A percentile compares a stretch with the other conserved stretches of the same genome.
Evolutionary conservation across 2,797 vertebrate species (phyloP).

Genomic region (Pogoniulus pusillus): DNA sequence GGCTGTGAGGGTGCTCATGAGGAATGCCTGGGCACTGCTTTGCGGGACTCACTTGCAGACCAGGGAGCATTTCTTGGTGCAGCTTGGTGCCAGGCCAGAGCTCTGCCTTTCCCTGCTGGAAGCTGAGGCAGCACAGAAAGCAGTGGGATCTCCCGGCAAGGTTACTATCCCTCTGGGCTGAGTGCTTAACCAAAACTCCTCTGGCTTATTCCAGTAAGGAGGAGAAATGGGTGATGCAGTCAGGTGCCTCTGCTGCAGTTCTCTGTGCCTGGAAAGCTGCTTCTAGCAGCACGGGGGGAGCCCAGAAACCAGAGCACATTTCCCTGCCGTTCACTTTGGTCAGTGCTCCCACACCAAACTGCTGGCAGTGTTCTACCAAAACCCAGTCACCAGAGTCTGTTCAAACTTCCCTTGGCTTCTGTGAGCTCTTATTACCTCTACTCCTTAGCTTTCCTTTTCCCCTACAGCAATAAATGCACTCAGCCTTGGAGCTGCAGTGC

Average conservation of each 20-base stretch:
- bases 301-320: background rate
- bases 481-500: background rate
- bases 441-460: background rate
- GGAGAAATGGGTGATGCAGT: background rate
- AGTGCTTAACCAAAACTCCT: constrained; percentile 36
- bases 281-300: background rate
- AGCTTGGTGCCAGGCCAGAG: background rate
- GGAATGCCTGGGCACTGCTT: background rate
- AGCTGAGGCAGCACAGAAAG: background rate
- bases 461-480: background rate
- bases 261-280: background rate
- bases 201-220: background rate
- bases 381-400: background rate
- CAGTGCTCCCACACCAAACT: background rate
- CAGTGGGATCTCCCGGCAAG: background rate
- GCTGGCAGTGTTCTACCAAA: background rate
- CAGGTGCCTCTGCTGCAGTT: background rate
- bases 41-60: background rate
- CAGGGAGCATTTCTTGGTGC: background rate
- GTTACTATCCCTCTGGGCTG: constrained; percentile 32
- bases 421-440: background rate
- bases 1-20: background rate
- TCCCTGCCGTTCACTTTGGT: background rate
- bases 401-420: background rate
- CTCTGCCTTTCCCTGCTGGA: background rate